Evolutionary conservation across 2,797 vertebrate species (phyloP), one percentile per base, ranked within the genome.

Genomic region (Setipinna tenuifilis): DNA sequence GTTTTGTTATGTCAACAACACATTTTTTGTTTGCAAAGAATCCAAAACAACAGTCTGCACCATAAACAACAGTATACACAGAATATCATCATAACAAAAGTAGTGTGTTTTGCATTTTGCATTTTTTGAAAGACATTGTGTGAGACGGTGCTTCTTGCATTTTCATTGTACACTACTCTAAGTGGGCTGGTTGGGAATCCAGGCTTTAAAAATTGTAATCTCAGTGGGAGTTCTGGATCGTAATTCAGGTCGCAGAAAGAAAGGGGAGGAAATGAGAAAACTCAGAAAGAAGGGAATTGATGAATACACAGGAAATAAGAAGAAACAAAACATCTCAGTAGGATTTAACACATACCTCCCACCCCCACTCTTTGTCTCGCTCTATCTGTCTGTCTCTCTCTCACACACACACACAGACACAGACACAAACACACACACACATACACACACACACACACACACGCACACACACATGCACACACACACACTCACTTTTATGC

Each of bases 221-320:
- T 16, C 68, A 16, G 71, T 44, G 31, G 17, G 17, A 44, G 71
- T 78, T 21, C 19, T 44, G 71, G 71, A 78, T 31, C 35, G 31
- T 78, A 78, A 78, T 78, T 78, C 71, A 78, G 71, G 35, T 78
- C 17, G 17, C 35, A 44, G 71, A 78, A n/a, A 78, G 17, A 78
- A 14, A 21, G 68, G 19, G 12, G 35, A 78, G 71, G 71, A 78
- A 78, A 78, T 78, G 31, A 78, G 35, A 78, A 78, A 78, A 41
- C 35, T 78, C 35, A 21, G 6, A 44, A 41, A 78, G 7, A 78
- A 78, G 17, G 44, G 14, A 78, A 78, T 44, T 78, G 71, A 41
- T 35, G 71, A 25, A 78, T 78, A 16, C 71, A 78, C 31, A 78
- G 71, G 31, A 41, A 78, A 78, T 78, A 78, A 44, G 16, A 78